phyloP scores from a whole-genome alignment of 2,113 vertebrate species.

The Rutilus rutilus region DNA sequence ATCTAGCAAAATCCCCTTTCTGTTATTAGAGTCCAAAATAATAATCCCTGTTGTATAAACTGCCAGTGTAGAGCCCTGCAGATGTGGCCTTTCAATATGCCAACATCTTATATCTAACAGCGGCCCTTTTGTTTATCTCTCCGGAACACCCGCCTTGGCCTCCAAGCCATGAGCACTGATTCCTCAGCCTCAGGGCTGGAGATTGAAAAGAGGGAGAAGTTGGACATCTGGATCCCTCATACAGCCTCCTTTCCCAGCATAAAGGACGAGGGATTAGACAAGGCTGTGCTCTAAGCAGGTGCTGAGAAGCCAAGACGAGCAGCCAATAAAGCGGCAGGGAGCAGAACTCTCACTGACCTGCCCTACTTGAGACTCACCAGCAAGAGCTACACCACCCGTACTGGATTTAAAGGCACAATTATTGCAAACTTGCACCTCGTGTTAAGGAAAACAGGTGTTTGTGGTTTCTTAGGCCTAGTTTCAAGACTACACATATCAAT shows the following conservation, averaged over 20 bases:
- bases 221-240: slow-evolving; percentile 34
- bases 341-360: slow-evolving; percentile 16
- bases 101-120: slow-evolving; percentile 32
- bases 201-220: slow-evolving; percentile 37
- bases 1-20: neutral
- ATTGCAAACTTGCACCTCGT: neutral
- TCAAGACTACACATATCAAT: neutral
- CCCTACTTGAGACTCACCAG: slow-evolving; percentile 22
- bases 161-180: slow-evolving; percentile 36
- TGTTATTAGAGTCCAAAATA: slow-evolving; percentile 11
- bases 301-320: slow-evolving; percentile 24
- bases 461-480: neutral
- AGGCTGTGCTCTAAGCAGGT: slow-evolving; percentile 17
- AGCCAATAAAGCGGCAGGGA: slow-evolving; percentile 17
- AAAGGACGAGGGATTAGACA: slow-evolving; percentile 41
- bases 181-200: slow-evolving; percentile 39
- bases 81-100: slow-evolving; percentile 13
- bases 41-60: slow-evolving; percentile 22
- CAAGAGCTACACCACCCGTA: neutral
- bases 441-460: neutral
- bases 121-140: slow-evolving; percentile 54
- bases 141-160: slow-evolving; percentile 49
- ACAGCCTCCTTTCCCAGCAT: slow-evolving; percentile 35
- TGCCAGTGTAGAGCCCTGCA: slow-evolving; percentile 13
- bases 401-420: slow-evolving; percentile 11